Base-by-base conservation (phyloP, 1,140 invertebrate species). In the Drosophila serrata region DNA sequence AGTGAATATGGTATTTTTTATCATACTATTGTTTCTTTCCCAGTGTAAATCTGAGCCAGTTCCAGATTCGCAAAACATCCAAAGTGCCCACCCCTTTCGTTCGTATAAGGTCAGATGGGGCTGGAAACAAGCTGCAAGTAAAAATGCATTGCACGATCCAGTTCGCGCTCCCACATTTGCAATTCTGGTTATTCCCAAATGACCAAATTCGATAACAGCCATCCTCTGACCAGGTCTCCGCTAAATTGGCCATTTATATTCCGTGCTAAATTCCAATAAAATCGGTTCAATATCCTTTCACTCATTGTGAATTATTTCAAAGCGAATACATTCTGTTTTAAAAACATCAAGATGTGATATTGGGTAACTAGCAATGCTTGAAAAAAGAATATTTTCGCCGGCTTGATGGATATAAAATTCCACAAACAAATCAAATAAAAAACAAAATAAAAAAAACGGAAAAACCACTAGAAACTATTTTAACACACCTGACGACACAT, bases 401-500 rank as follows among this genome's bases (percentile, higher is more conserved):
- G 61, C 53, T 51, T 43, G 43, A 58, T 64, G 74, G 46, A 43
- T 46, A 81, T 63, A 43, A 67, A 65, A 61, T 43, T 63, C 58
- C 65, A 79, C 77, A 78, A 74, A 74, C 75, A 79, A 51, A 35
- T 51, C 12, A 51, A 19, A 51, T 51, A 33, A 51, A 53, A 53
- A 53, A 35, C 31, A 3, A 15, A 22, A 53, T 35, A 35, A 17
- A 3, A 22, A 15, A 53, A 53, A 15, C 19, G 11, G 55, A 82
- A 82, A 78, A 84, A 78, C 64, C 80, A 77, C 80, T 70, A 77
- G 77, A 84, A 82, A 88, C 85, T 87, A 87, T 88, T 87, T 85
- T 87, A 84, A 88, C 82, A 88, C 84, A 87, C 84, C 84, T 87
- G 84, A 87, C 77, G 85, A 75, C 80, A 88, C 79, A 82, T 60